Base-by-base conservation (phyloP, 2,888 invertebrate genomes). In the Blomia tropicalis region DNA sequence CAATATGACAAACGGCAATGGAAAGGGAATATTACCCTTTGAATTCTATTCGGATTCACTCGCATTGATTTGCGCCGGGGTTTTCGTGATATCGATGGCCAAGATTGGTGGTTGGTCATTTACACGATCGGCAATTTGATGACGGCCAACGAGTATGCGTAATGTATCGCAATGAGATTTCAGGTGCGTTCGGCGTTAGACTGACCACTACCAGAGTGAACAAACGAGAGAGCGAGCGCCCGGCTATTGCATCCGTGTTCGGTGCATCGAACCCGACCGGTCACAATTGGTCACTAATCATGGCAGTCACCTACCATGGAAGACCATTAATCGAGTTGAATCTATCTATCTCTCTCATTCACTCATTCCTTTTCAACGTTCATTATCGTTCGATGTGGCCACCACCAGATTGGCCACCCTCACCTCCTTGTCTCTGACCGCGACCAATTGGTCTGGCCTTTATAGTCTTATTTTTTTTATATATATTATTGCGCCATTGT, bases 271-370 rank as follows among this genome's bases (percentile, higher is more conserved):
- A 47, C 51, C 51, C 51, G 22, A 36, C 7, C 17, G 36, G 11
- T 11, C 51, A 47, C 51, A 47, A 47, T 47, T 47, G 51, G 51
- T 47, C 51, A 47, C 51, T 47, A 47, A 47, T 47, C 51, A 47
- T 11, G 27, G 14, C 51, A 14, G 11, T 47, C 51, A 47, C 51
- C 7, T 47, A 19, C 7, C 11, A 7, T 47, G 51, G 51, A 11
- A 19, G 51, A 17, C n/a, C 51, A 47, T 47, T 47, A 47, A 47
- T 47, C 51, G 51, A 47, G 51, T 47, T 7, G 41, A 17, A n/a
- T n/a, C n/a, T n/a, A 41, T 41, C n/a, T 14, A 41, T n/a, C 22
- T 7, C 27, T 7, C 51, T n/a, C 51, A 47, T 7, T 19, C 7
- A 7, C 51, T 11, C 36, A 36, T 36, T 17, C 7, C 36, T 36